Percentiles rank a stretch among this genome's conserved stretches.
These are phyloP conservation scores for Pomacea canaliculata DNA, from an alignment of 2,888 invertebrate species.

Conservation along the genomic window DNA sequence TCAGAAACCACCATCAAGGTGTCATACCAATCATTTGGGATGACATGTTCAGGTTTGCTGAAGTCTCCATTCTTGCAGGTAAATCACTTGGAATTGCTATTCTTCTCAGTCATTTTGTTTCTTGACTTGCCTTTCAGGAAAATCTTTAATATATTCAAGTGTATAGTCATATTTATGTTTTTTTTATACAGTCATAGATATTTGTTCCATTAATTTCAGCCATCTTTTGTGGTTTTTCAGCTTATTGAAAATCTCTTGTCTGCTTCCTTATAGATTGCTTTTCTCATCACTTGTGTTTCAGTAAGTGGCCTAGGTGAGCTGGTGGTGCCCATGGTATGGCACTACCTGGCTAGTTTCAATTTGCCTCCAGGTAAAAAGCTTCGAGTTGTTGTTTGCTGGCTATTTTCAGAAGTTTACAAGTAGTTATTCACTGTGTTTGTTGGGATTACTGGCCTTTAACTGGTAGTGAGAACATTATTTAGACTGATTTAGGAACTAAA, in stretches of 20 bases:
- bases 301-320: constrained; percentile 74
- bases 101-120: no score
- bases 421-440: neutral
- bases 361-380: constrained; percentile 53
- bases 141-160: no score
- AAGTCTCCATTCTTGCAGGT: constrained; percentile 48
- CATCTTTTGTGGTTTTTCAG: no score
- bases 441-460: no score
- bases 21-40: constrained; percentile 82
- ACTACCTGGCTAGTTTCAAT: constrained; percentile 72
- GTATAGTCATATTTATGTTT: no score
- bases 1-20: constrained; percentile 74
- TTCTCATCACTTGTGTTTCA: neutral
- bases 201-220: no score
- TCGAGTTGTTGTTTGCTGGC: neutral
- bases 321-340: constrained; percentile 87
- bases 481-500: no score
- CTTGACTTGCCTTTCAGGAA: no score
- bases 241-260: no score
- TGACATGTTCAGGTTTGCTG: constrained; percentile 76
- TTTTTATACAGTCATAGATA: no score
- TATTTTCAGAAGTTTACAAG: neutral
- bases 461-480: no score
- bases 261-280: no score
- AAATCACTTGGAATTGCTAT: neutral